These are phyloP conservation scores for Atta cephalotes DNA, from an alignment of 1,140 invertebrate genomes.

Conservation along the genomic window DNA sequence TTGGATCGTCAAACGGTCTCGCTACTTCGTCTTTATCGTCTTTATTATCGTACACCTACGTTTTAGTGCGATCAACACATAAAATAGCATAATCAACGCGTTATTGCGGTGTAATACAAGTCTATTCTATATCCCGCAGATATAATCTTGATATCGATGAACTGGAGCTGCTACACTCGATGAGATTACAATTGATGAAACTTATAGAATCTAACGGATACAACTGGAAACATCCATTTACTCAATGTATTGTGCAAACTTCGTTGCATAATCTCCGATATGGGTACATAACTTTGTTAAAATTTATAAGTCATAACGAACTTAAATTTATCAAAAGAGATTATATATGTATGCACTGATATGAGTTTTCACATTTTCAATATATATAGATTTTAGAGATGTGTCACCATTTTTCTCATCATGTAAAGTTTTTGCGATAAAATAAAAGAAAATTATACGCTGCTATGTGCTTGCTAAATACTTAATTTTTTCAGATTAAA, in stretches of 20 bases:
- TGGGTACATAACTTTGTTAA: conserved; percentile 80
- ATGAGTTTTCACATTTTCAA: neutral
- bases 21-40: conserved; percentile 30
- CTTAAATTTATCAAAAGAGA: neutral
- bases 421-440: neutral
- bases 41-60: conserved; percentile 13
- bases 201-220: conserved; percentile 89
- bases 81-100: neutral
- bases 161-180: conserved; percentile 87
- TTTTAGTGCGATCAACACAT: conserved; percentile 24
- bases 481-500: neutral
- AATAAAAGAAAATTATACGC: neutral
- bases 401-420: neutral
- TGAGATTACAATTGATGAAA: conserved; percentile 89
- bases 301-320: neutral
- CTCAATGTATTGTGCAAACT: conserved; percentile 93
- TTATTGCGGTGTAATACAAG: conserved; percentile 9
- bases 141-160: conserved; percentile 89
- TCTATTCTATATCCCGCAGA: conserved; percentile 80
- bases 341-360: neutral
- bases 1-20: conserved; percentile 35
- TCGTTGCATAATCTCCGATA: conserved; percentile 89
- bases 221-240: conserved; percentile 93
- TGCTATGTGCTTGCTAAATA: neutral
- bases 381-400: neutral